Base-by-base conservation (phyloP, 2,797 vertebrate genomes). In the Momotus momota region DNA sequence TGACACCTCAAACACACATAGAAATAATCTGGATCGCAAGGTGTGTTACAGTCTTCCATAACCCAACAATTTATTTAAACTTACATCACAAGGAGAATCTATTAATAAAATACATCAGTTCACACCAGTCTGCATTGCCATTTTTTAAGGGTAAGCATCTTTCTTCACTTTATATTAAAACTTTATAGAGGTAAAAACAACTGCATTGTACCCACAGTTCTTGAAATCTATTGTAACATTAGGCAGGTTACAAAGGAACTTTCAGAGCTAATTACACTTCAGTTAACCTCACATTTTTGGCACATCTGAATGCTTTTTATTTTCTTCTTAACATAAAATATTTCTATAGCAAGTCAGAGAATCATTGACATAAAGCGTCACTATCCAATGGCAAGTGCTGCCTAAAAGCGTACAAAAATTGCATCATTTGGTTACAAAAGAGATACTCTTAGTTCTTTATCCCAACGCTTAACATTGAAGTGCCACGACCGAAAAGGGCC, bases 61-160 rank as follows among this genome's bases (percentile, higher is more conserved):
- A 97, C 96, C 94, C 97, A 97, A 97, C 91, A 92, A 77, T 98
- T 98, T 97, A 98, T 98, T 98, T 97, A 95, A 97, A 98, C 97
- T 96, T 97, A 97, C 94, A 98, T 95, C 97, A 97, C 96, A 97
- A 97, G 66, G 97, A 93, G 88, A 97, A 97, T 97, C 92, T 94
- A 86, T 97, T 96, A 97, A 96, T 94, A 91, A 97, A 96, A 97
- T 96, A 97, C 96, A 97, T 91, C 96, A 94, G 96, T 96, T 97
- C 95, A 96, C 93, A 97, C 88, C 78, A 94, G 95, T 94, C 87
- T 51, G 77, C 97, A 88, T 94, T 94, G 84, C 90, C 93, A 41
- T 97, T 92, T 97, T 96, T 91, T 94, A 93, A 96, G 95, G 90
- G 94, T 97, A 97, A 96, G 89, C 92, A 90, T 96, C 80, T 96